These are phyloP conservation scores for Poecilia latipinna DNA, from an alignment of 2,113 vertebrate genomes.

Conservation along the genomic window DNA sequence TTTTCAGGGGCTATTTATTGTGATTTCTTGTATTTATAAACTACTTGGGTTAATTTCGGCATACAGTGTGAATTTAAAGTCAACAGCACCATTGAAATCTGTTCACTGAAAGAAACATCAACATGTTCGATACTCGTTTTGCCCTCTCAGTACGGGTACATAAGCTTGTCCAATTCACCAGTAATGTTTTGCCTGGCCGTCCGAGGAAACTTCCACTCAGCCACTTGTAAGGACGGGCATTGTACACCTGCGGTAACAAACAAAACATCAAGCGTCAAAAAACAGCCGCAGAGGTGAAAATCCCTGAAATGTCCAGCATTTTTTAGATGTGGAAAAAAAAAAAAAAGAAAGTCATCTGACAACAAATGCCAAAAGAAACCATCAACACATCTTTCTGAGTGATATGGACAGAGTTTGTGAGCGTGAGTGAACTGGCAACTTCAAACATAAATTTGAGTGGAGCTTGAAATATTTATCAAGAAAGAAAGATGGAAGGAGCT, in stretches of 20 bases:
- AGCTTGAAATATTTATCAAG: slow-evolving; percentile 49
- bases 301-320: neutral
- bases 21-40: too few relatives aligned
- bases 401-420: slow-evolving; percentile 7
- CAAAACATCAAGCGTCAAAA: neutral
- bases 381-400: slow-evolving; percentile 7
- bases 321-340: neutral
- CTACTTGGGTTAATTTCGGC: neutral
- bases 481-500: slow-evolving; percentile 15
- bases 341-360: slow-evolving; percentile 10
- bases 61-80: neutral
- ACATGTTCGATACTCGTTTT: neutral
- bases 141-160: neutral
- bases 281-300: slow-evolving; percentile 5
- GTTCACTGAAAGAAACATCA: neutral
- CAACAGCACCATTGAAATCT: neutral
- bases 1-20: too few relatives aligned
- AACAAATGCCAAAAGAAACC: slow-evolving; percentile 10
- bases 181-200: slow-evolving; percentile 75
- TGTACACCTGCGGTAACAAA: slow-evolving; percentile 52
- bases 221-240: slow-evolving; percentile 78
- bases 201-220: slow-evolving; percentile 82
- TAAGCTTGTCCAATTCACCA: slow-evolving; percentile 54
- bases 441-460: slow-evolving; percentile 36
- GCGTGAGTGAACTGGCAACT: slow-evolving; percentile 15